phyloP scores from a whole-genome alignment of 2,888 invertebrate species.

The Trissolcus japonicus region DNA sequence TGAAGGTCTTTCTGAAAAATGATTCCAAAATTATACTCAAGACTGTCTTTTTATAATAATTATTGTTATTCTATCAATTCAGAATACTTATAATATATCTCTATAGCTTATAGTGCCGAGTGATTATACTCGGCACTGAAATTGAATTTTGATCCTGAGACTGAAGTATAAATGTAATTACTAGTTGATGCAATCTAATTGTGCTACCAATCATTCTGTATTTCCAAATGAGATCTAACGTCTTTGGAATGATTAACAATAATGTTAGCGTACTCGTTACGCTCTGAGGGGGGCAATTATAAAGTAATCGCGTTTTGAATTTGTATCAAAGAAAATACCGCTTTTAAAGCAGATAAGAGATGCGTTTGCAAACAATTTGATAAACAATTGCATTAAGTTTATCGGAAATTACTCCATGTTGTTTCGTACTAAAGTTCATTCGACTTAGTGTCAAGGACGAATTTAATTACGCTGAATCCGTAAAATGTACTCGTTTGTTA shows the following conservation, averaged over 20 bases:
- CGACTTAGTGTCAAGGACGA: slow-evolving; percentile 23
- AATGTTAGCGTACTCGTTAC: not conserved
- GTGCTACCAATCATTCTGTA: not conserved
- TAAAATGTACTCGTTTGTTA: not conserved
- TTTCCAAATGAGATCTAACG: not conserved
- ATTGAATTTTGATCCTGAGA: not conserved
- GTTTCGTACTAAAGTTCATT: slow-evolving; percentile 43
- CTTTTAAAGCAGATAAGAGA: slow-evolving; percentile 20
- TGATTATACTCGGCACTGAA: not conserved
- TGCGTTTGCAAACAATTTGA: slow-evolving; percentile 26
- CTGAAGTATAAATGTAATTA: not conserved
- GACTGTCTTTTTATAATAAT: not conserved
- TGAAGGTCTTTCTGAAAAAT: not conserved
- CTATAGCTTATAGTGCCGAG: not conserved
- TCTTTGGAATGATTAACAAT: not conserved
- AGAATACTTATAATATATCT: not conserved
- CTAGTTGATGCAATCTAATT: not conserved
- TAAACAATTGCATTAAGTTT: slow-evolving; percentile 28
- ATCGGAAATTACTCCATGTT: slow-evolving; percentile 37
- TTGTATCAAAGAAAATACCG: slow-evolving; percentile 21
- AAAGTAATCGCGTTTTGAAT: slow-evolving; percentile 18
- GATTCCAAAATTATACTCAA: not conserved
- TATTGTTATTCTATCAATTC: not conserved
- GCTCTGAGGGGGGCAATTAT: slow-evolving; percentile 39
- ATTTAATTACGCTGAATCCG: not conserved